These are phyloP conservation scores for Chrosomus eos DNA, from an alignment of 2,797 vertebrate species.

Conservation along the genomic window DNA sequence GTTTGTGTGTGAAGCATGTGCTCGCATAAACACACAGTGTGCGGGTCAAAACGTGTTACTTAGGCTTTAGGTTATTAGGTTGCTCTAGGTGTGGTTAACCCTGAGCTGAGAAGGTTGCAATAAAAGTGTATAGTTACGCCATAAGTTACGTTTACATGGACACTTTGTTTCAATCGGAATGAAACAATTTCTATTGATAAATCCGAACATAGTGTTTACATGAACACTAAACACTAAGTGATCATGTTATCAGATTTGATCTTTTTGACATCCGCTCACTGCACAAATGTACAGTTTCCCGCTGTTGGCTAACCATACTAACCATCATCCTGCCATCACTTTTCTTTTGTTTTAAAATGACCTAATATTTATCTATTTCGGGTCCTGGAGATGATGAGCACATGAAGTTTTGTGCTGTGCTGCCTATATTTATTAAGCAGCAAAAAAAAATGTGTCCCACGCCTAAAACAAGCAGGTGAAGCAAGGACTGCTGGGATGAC, in stretches of 20 bases:
- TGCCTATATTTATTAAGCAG: neutral
- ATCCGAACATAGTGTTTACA: neutral
- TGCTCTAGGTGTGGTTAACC: constrained; percentile 14
- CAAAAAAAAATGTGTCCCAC: too few relatives aligned
- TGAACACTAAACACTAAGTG: neutral
- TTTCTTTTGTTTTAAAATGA: neutral
- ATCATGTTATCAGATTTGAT: neutral
- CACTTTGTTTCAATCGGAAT: neutral
- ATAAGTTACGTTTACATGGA: neutral
- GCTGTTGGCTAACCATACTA: neutral
- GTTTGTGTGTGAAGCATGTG: neutral
- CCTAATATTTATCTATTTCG: neutral
- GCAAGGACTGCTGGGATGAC: neutral
- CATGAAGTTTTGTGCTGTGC: neutral
- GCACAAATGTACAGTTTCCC: neutral
- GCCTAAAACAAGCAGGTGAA: neutral
- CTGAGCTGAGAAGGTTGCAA: neutral
- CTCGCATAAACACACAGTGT: constrained; percentile 20
- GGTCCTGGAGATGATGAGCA: neutral
- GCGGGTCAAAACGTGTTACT: constrained; percentile 36
- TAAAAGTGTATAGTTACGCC: neutral
- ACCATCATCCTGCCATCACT: neutral
- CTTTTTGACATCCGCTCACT: neutral
- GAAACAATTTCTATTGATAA: neutral
- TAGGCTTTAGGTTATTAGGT: constrained; percentile 27